Conservation (phyloP, 2,888 invertebrate species). For the Amphipyra tragopoginis region DNA sequence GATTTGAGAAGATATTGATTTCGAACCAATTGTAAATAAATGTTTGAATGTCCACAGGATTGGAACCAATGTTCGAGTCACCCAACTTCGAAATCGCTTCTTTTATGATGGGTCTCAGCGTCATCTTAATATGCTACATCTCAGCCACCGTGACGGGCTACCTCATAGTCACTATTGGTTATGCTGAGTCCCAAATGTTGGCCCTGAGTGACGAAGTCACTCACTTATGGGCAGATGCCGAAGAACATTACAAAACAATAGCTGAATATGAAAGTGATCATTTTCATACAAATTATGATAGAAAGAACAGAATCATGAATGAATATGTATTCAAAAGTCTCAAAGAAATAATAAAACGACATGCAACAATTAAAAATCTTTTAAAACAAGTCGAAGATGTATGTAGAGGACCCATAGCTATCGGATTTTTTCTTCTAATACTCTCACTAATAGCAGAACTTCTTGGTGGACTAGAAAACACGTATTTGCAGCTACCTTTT, state of each 20-base stretch:
- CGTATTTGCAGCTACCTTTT: slow-evolving; percentile 67
- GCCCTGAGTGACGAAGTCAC: slow-evolving; percentile 38
- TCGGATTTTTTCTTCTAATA: slow-evolving; percentile 63
- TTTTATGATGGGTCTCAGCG: slow-evolving; percentile 6
- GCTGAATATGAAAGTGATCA: slow-evolving; percentile 1
- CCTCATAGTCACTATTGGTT: slow-evolving; percentile 45
- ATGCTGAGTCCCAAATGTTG: slow-evolving; percentile 49
- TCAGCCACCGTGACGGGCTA: slow-evolving; percentile 48
- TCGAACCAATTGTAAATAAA: too few species aligned
- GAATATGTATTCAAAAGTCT: slow-evolving; percentile 50
- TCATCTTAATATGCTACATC: slow-evolving; percentile 30
- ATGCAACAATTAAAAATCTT: slow-evolving; percentile 58
- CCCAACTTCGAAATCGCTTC: slow-evolving; percentile 51
- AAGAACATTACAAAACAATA: slow-evolving; percentile 18
- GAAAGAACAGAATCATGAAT: slow-evolving; percentile 25
- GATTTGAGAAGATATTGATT: too few species aligned
- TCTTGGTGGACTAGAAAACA: slow-evolving; percentile 70
- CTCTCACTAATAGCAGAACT: slow-evolving; percentile 62
- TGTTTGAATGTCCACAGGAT: slow-evolving; percentile 25
- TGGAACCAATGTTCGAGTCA: slow-evolving; percentile 51
- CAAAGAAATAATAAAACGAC: slow-evolving; percentile 56
- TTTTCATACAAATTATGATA: neutral
- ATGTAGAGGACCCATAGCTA: slow-evolving; percentile 61
- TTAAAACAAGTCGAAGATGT: slow-evolving; percentile 58
- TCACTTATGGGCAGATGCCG: slow-evolving; percentile 52